Evolutionary conservation across 2,888 invertebrate genomes (phyloP), one percentile per base, ranked within the genome.

Genomic region (Scelioninae gen. 1): DNA sequence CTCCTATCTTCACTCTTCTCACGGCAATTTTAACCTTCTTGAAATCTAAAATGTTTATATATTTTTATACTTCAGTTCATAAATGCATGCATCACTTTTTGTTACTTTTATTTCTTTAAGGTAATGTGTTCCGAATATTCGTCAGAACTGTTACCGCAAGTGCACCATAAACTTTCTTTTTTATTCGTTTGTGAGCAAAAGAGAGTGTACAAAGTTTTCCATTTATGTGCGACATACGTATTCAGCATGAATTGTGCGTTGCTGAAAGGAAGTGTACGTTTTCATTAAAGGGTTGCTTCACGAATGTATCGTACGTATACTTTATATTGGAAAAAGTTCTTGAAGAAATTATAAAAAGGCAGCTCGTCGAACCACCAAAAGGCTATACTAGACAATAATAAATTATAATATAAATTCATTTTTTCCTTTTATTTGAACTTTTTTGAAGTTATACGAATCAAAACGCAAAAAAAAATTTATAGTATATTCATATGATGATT

Each of bases 241-340:
- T 55, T 80, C 72, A 79, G 79, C 72, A 80, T 80, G 79, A 66
- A 47, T 38, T 80, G 79, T 80, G 68, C 65, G 53, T 74, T 68
- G 56, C 69, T 69, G 45, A 72, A 74, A 68, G 49, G 32, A 68
- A 60, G 31, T 66, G 78, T 74, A 74, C 65, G n/a, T 66, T 80
- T 74, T 66, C 16, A 68, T 60, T 60, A n/a, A 62, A 74, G 38
- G 60, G 38, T 80, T 66, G 60, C 74, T 78, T 71, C 63, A 78
- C 63, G 58, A 79, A 60, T 66, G 60, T 72, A 56, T 60, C 66
- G 40, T 62, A 53, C 43, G 31, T 56, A 32, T 56, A 69, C 45
- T 23, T 55, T 68, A 55, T 58, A 60, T 43, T 60, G 29, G n/a
- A 23, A 23, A n/a, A 23, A 23, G 23, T 23, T 4, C 23, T 23